phyloP scores from a whole-genome alignment of 1,140 invertebrate genomes.

The Pantala flavescens region DNA sequence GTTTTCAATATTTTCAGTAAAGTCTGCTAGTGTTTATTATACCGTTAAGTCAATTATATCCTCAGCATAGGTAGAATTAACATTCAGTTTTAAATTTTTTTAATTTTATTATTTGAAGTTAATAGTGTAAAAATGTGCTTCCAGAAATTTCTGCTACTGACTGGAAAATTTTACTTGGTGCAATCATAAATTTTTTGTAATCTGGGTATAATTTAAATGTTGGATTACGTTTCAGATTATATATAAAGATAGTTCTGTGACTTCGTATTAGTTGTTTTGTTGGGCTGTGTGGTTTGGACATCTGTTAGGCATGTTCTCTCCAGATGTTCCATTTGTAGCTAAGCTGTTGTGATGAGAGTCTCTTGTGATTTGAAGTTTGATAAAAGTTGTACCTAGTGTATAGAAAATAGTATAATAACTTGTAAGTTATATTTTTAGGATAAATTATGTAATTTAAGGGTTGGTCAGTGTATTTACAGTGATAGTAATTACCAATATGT shows the following conservation, averaged over 20 bases:
- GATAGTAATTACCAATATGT: neutral
- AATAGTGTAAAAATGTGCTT: neutral
- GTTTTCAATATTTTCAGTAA: neutral
- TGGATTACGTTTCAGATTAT: neutral
- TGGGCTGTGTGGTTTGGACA: neutral
- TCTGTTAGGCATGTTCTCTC: neutral
- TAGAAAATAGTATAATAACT: conserved; percentile 2
- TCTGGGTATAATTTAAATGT: neutral
- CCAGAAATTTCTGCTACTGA: neutral
- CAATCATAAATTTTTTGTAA: conserved; percentile 4
- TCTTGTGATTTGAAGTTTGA: conserved; percentile 10
- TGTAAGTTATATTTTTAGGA: conserved; percentile 10
- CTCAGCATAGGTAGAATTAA: neutral
- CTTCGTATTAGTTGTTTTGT: neutral
- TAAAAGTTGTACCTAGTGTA: neutral
- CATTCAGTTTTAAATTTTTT: neutral
- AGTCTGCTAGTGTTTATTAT: neutral
- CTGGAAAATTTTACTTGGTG: conserved; percentile 6
- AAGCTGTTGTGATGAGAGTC: conserved; percentile 8
- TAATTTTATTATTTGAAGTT: neutral
- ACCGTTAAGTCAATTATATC: neutral
- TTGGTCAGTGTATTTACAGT: conserved; percentile 1
- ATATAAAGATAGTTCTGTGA: neutral
- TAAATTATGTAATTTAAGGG: conserved; percentile 10
- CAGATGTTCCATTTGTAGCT: neutral